Base-by-base conservation (phyloP, 2,888 invertebrate species). In the Linyphia triangularis region DNA sequence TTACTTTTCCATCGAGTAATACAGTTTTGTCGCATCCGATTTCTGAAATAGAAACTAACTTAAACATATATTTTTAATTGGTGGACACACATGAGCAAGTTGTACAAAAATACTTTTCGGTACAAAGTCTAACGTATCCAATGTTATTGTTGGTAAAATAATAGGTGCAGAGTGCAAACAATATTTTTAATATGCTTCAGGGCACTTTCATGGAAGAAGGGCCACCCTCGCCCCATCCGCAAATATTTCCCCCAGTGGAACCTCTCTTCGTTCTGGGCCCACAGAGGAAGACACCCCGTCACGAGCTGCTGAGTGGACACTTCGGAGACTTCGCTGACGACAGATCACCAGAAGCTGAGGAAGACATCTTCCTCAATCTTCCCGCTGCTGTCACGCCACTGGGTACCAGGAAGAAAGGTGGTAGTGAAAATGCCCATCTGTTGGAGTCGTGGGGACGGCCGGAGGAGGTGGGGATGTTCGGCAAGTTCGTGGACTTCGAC, bases 381-480 rank as follows among this genome's bases (percentile, higher is more conserved):
- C 26, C 85, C 7, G 24, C 10, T 9, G n/a, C n/a, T n/a, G n/a
- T n/a, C n/a, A 22, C 43, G 9, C 40, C 57, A 0, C 40, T 26
- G 3, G 81, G 61, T 0, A 30, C 65, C 10, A 79, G 40, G 24
- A 83, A 73, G 13, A 79, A 75, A 51, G 19, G 19, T 2, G 81
- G 70, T 2, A 63, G 51, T 2, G 26, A 16, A 5, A 51, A 85
- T 1, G 7, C 33, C 5, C 24, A 30, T 30, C 67, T 22, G 3
- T 28, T 40, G 1, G 28, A 26, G 2, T 67, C 67, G 0, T 86
- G 86, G 86, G 86, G 86, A 2, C 16, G 26, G 22, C 79, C 73
- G 5, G 81, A 81, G 19, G 86, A 86, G 22, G 86, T 86, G 4
- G 86, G 79, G 1, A 72, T 65, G 30, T 86, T 86, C 30, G 86